A percentile compares a stretch with the other conserved stretches of the same genome.
Conservation (phyloP, 1,140 invertebrate species). For the Zaprionus gabonicus region DNA sequence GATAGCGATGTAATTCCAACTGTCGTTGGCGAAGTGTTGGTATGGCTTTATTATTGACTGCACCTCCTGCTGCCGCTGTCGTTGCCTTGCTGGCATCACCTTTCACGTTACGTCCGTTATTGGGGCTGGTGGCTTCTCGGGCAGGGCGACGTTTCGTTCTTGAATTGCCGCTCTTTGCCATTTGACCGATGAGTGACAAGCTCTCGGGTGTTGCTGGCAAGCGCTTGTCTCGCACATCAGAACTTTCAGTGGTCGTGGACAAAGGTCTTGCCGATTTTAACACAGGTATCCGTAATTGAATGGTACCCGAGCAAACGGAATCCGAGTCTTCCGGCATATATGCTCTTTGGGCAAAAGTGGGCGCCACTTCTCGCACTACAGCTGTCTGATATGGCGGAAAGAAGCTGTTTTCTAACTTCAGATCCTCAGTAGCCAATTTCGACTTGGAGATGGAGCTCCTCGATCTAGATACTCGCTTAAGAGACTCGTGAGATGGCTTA, state of each 20-base stretch:
- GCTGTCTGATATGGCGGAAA: slow-evolving; percentile 65
- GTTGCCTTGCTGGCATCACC: slow-evolving; percentile 7
- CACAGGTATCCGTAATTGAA: slow-evolving; percentile 41
- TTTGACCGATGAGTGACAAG: background rate
- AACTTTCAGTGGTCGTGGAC: background rate
- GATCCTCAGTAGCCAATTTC: slow-evolving; percentile 25
- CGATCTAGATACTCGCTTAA: slow-evolving; percentile 32
- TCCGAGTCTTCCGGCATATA: slow-evolving; percentile 51
- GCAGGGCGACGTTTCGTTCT: slow-evolving; percentile 32
- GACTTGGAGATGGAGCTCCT: slow-evolving; percentile 7
- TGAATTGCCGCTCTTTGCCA: background rate
- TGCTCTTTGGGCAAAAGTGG: slow-evolving; percentile 56
- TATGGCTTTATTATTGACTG: slow-evolving; percentile 22
- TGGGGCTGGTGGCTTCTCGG: background rate
- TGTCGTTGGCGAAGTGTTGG: slow-evolving; percentile 69
- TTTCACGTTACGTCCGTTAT: background rate
- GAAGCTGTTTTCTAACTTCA: slow-evolving; percentile 55
- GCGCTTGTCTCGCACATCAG: background rate
- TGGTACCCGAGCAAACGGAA: slow-evolving; percentile 41
- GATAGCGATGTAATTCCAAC: slow-evolving; percentile 68
- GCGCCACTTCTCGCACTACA: slow-evolving; percentile 60
- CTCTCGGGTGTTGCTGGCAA: slow-evolving; percentile 7
- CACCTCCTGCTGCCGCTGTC: background rate
- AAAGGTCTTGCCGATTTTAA: slow-evolving; percentile 18
- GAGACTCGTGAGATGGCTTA: slow-evolving; percentile 64